Base-by-base conservation (phyloP, 1,140 invertebrate genomes). In the Drosophila nannoptera region DNA sequence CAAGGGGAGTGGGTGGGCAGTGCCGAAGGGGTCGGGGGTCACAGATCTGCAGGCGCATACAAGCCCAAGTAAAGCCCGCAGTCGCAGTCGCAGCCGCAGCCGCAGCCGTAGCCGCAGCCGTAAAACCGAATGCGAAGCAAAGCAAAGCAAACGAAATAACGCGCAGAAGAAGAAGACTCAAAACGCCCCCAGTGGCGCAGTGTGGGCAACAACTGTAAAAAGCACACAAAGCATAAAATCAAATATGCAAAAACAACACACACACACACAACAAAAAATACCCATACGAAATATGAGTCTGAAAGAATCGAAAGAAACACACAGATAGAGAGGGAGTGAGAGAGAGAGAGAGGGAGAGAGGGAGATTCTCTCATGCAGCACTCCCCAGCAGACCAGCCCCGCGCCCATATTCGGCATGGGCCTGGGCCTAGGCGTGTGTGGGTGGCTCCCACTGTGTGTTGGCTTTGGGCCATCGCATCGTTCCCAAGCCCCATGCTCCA, bases 141-240 rank as follows among this genome's bases (percentile, higher is more conserved):
- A 71, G 50, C 62, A 63, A 66, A 49, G 40, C 40, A 36, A 63
- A 65, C 22, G 22, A 22, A 22, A 22, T 22, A 22, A 22, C 22
- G 22, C 3, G 62, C 7, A 54, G 32, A 48, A 66, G 46, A 59
- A 50, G 61, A 42, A 50, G 46, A 49, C 58, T 43, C 38, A 58
- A 84, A 22, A 80, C 81, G 72, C 80, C 80, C 81, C 64, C 69
- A 68, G 49, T 68, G 64, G 52, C 65, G 58, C 38, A 72, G 60
- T 69, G 68, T 59, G 43, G 63, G 56, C 63, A 71, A 61, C 58
- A 83, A 84, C 80, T 86, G 81, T 86, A 84, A 84, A 84, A 84
- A 84, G 80, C 80, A 86, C 80, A 84, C 80, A 66, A 84, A 84
- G 80, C 80, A 84, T 80, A 84, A 84, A 84, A 84, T 84, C 76